Base-by-base conservation (phyloP, 2,797 vertebrate species). In the Sebastes vulpes region DNA sequence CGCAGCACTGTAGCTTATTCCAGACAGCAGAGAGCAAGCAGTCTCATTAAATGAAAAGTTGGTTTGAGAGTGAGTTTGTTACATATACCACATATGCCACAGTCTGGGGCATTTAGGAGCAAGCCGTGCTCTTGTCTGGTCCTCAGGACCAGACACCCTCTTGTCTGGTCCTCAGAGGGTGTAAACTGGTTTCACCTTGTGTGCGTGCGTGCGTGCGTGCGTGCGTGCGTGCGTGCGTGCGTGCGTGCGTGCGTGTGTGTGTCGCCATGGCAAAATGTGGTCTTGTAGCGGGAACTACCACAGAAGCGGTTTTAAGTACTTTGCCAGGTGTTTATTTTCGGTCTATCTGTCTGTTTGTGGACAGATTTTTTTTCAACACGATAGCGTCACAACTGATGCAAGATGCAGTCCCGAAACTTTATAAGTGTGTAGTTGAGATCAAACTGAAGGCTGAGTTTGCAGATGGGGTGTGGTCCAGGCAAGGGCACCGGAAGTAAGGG, bases 21-120 rank as follows among this genome's bases (percentile, higher is more conserved):
- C 79, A 87, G 72, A 81, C 83, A 74, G 74, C 58, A 65, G 67
- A 75, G 72, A 79, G 31, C 6, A 50, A 72, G 77, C 7, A n/a
- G 71, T 50, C 66, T 89, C 56, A 60, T 90, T 89, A 79, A 81
- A 86, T 64, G 5, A 81, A 81, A 64, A 57, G 26, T 65, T 71
- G 69, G 46, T 82, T 82, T 75, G 63, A 25, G 60, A 73, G 58
- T 52, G 56, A 81, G 42, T 71, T 75, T 74, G 65, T 63, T 71
- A 72, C 58, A 63, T 57, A 18, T 46, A 46, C 38, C 38, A 46
- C 38, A 46, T 35, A 35, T 23, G 70, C 74, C 59, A 20, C 63
- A 76, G 59, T 63, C 54, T 23, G 7, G 6, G 50, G 65, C 9
- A 53, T 86, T 74, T 69, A 70, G 81, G 78, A 70, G 70, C 32